phyloP scores from a whole-genome alignment of 1,140 invertebrate genomes.

The Hyles vespertilio region DNA sequence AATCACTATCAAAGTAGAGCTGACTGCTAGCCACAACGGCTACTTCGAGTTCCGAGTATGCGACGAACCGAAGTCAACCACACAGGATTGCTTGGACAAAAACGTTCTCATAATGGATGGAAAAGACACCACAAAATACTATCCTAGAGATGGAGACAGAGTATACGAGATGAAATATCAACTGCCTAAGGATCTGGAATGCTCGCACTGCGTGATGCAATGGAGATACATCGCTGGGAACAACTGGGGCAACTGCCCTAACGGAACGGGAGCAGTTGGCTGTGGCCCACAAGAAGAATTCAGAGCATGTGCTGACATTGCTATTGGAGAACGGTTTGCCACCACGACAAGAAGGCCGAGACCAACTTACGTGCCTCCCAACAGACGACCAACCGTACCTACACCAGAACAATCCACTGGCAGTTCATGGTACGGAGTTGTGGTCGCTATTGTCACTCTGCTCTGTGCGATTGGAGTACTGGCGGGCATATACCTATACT shows the following conservation, averaged over 20 bases:
- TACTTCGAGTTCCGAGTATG: constrained; percentile 93
- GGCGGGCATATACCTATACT: constrained; percentile 66
- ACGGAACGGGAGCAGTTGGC: constrained; percentile 84
- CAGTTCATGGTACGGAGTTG: constrained; percentile 54
- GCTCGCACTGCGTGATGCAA: constrained; percentile 87
- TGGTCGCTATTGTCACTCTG: constrained; percentile 54
- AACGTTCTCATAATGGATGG: constrained; percentile 78
- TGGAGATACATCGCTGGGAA: constrained; percentile 90
- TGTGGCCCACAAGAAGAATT: constrained; percentile 93
- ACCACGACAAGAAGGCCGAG: constrained; percentile 53
- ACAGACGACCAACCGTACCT: constrained; percentile 49
- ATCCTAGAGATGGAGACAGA: constrained; percentile 85
- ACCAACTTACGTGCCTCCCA: constrained; percentile 60
- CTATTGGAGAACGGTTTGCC: constrained; percentile 77
- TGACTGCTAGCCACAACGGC: constrained; percentile 88
- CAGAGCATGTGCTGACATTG: constrained; percentile 88
- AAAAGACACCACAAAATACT: constrained; percentile 78
- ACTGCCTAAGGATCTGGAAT: constrained; percentile 81
- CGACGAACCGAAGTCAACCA: constrained; percentile 78
- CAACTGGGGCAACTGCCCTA: constrained; percentile 85
- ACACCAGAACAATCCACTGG: constrained; percentile 50
- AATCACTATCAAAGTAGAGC: constrained; percentile 84
- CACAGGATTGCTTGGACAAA: constrained; percentile 86
- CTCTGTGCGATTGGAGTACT: constrained; percentile 53
- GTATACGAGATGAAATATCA: constrained; percentile 86